Base-by-base conservation (phyloP, 2,888 invertebrate genomes). In the Heliconius erato region DNA sequence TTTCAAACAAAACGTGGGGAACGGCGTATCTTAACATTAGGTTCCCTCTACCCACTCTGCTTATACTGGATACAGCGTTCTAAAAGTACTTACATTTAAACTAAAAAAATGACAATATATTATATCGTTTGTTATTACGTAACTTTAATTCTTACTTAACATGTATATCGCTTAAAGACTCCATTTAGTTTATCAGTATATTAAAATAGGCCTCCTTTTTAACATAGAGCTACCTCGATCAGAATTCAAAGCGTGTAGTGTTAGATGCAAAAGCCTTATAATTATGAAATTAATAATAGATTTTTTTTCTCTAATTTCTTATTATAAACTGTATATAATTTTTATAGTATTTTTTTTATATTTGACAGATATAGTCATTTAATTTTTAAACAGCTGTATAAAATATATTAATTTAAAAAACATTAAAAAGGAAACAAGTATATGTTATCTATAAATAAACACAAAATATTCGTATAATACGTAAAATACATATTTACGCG, bases 131-230 rank as follows among this genome's bases (percentile, higher is more conserved):
- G 54, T 54, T 54, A 19, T 54, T 23, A 54, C 7, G 2, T 54
- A 54, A 54, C 7, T 44, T 72, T 74, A 76, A 59, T 59, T 59
- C n/a, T 59, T 14, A 76, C 6, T 3, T 35, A 35, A 76, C 16
- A 3, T 26, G n/a, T 32, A 19, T 1, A 63, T 9, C 59, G 16
- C 7, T 76, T 35, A 35, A 76, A 63, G 35, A 63, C 40, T 76
- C 9, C 35, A 76, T 76, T 76, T 63, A 35, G n/a, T 63, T 76
- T 76, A 76, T 76, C 63, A 40, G n/a, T 76, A 76, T 76, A 76
- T 76, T 76, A 76, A 59, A 59, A 76, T 76, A 76, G 76, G 16
- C 63, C 26, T 63, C 9, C 63, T 35, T 76, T 63, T 76, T 63
- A 59, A 59, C 74, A 76, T 35, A 63, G 35, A 63, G 63, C 26